Conservation (phyloP, 2,797 vertebrate genomes). For the Phrynocephalus forsythii region DNA sequence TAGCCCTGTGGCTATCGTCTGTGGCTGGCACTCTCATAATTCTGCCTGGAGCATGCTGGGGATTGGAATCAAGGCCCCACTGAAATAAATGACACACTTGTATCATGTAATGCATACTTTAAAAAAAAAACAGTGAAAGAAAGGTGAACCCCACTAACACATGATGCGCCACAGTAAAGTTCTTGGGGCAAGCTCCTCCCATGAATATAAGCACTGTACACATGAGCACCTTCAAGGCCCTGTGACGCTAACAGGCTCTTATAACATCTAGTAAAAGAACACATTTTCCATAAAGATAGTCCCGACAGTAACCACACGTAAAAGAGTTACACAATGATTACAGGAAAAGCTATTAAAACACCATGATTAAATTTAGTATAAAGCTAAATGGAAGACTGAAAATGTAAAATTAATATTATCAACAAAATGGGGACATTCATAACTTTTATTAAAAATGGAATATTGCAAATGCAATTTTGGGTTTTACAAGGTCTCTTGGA, state of each 20-base stretch:
- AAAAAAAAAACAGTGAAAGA: neutral
- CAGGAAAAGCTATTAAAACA: conserved; percentile 67
- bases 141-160: conserved; percentile 28
- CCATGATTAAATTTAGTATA: conserved; percentile 60
- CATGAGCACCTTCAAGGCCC: neutral
- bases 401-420: conserved; percentile 59
- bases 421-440: conserved; percentile 53
- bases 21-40: too few relatives aligned
- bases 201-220: neutral
- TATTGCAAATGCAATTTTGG: conserved; percentile 45
- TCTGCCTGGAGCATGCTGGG: too few relatives aligned
- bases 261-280: conserved; percentile 1
- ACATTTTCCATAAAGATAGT: conserved; percentile 43
- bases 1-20: too few relatives aligned
- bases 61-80: too few relatives aligned
- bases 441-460: conserved; percentile 60
- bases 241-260: conserved; percentile 5
- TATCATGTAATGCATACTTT: too few relatives aligned
- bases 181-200: neutral
- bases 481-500: conserved; percentile 56
- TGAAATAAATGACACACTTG: too few relatives aligned
- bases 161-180: conserved; percentile 32
- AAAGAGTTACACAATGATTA: conserved; percentile 55
- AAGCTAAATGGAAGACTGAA: conserved; percentile 54
- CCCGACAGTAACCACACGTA: conserved; percentile 43